Evolutionary conservation across 2,113 vertebrate genomes (phyloP).

Genomic region (Petaurus breviceps): DNA sequence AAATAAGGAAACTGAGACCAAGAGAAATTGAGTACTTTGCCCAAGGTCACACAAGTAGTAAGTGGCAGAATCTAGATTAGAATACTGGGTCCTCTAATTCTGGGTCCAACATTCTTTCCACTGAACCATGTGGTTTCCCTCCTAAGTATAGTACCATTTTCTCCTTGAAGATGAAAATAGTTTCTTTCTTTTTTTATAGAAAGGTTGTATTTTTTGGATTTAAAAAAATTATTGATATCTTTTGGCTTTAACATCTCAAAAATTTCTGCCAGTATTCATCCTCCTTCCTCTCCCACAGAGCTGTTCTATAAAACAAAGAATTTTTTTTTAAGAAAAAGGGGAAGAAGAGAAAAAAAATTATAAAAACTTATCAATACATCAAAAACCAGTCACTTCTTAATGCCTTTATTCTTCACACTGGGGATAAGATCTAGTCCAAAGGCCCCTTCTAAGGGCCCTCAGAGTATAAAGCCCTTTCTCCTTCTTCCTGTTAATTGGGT

Average conservation of each 20-base stretch:
- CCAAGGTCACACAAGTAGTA: background rate
- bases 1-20: background rate
- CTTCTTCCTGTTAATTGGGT: background rate
- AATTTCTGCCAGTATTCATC: background rate
- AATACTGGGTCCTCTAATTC: background rate
- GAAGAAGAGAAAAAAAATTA: background rate
- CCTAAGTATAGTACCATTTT: background rate
- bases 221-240: background rate
- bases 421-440: background rate
- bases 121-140: background rate
- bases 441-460: background rate
- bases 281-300: background rate
- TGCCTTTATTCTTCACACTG: background rate
- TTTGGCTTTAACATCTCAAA: background rate
- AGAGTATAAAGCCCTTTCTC: background rate
- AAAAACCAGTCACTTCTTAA: background rate
- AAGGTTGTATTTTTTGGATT: background rate
- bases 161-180: background rate
- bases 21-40: background rate
- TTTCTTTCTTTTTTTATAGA: background rate
- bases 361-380: background rate
- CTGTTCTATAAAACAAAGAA: background rate
- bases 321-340: background rate
- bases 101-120: background rate
- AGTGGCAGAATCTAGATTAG: background rate